These are phyloP conservation scores for Neolamprologus longior DNA, from an alignment of 2,113 vertebrate genomes.

Conservation along the genomic window DNA sequence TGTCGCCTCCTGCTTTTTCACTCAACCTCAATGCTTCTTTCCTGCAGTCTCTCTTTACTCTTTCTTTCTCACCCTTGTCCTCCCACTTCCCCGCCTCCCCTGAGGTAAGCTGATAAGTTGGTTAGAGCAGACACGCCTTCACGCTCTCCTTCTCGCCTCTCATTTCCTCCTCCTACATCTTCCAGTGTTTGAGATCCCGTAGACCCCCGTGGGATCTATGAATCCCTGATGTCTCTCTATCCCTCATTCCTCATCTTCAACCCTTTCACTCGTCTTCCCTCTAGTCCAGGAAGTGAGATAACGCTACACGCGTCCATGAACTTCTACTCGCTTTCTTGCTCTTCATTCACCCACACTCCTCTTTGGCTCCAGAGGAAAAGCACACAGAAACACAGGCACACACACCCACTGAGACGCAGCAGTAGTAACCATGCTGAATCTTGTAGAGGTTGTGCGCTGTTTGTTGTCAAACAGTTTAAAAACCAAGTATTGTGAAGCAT, in stretches of 20 bases:
- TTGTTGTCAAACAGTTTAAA: neutral
- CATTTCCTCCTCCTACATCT: neutral
- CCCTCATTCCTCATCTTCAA: neutral
- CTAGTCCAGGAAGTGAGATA: neutral
- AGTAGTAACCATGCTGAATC: neutral
- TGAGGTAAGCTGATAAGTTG: constrained; percentile 20
- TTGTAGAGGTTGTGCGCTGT: neutral
- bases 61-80: neutral
- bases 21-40: neutral
- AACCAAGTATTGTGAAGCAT: neutral
- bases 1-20: neutral
- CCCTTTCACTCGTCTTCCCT: neutral
- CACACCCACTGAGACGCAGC: neutral
- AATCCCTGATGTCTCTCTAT: neutral
- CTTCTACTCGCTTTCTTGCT: neutral
- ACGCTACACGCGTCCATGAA: neutral
- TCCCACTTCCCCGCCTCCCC: neutral
- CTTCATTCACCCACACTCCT: neutral
- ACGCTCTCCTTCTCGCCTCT: constrained; percentile 13
- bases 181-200: neutral
- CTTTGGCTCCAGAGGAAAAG: neutral
- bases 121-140: constrained; percentile 3
- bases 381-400: neutral
- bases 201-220: neutral
- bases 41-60: neutral